A percentile compares a stretch with the other conserved stretches of the same genome.
These are phyloP conservation scores for Notospermus geniculatus DNA, from an alignment of 1,140 invertebrate species.

Conservation along the genomic window DNA sequence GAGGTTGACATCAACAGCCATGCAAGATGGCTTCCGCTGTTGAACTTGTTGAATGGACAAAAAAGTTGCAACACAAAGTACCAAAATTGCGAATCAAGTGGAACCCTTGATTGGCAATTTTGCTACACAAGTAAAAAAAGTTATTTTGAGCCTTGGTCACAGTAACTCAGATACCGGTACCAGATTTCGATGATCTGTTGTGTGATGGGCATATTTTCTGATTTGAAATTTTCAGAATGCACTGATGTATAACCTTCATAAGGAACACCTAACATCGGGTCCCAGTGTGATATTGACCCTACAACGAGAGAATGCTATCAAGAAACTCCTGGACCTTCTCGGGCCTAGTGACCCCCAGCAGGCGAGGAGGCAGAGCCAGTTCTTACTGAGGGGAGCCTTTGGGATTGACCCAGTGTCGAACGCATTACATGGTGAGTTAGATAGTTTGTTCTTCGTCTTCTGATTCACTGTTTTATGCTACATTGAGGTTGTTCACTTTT, in stretches of 20 bases:
- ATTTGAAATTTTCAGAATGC: slow-evolving; percentile 10
- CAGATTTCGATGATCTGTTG: no score
- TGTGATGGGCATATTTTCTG: no score
- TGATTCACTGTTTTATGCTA: neutral
- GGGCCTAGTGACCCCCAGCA: slow-evolving; percentile 43
- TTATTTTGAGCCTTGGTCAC: no score
- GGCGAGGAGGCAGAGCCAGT: slow-evolving; percentile 41
- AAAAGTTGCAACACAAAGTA: no score
- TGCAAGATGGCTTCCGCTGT: no score
- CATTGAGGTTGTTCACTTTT: no score
- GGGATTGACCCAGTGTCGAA: slow-evolving; percentile 37
- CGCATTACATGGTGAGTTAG: slow-evolving; percentile 40
- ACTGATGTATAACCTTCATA: slow-evolving; percentile 23
- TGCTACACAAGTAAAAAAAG: no score
- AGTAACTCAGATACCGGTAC: no score
- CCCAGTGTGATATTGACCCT: slow-evolving; percentile 35
- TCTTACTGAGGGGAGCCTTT: slow-evolving; percentile 48
- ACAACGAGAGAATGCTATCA: slow-evolving; percentile 45
- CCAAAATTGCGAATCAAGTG: no score
- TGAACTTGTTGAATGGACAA: no score
- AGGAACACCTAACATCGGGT: slow-evolving; percentile 36
- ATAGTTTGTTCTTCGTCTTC: neutral
- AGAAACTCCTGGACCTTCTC: slow-evolving; percentile 40
- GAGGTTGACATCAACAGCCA: no score
- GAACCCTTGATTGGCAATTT: no score